Evolutionary conservation across 2,888 invertebrate genomes (phyloP), one percentile per base, ranked within the genome.

Genomic region (Drosophila cracens): DNA sequence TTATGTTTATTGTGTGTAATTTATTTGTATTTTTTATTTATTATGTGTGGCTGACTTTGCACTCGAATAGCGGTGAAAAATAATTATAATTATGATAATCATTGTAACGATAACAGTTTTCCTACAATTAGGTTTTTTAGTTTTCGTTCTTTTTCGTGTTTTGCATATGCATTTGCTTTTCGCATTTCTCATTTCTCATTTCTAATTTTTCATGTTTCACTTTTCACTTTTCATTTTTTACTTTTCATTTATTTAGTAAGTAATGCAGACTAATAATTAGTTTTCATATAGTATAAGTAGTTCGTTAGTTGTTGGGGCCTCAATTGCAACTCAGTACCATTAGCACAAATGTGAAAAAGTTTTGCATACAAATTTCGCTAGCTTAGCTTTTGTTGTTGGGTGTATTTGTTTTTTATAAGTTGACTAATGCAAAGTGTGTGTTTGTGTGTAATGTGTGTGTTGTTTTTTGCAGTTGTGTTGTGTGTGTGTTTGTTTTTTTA

Each of bases 231-330:
- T 27, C 25, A 46, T 1, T 4, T 13, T 46, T 25, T 16, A 25
- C 16, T 46, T 25, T 25, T 46, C 46, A 25, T 57, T 60, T 58
- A 52, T 73, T 74, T 71, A 79, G 61, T 79, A 33, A 65, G 27
- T 79, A 72, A 76, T 79, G 78, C 64, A 64, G 69, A 75, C 77
- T 84, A 82, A 74, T 87, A 78, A 76, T 79, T 87, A 87, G 76
- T 86, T 70, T 68, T 70, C 33, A 59, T 78, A 78, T 82, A 87
- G 84, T 87, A 78, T 78, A 78, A 78, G 70, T 84, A 76, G 78
- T 83, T 85, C 79, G 79, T 81, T 83, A 81, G 85, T 83, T 78
- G 82, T 83, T 78, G 87, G 78, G 87, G 82, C 79, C 85, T 82
- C 87, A 76, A 79, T 85, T 74, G 81, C 75, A 86, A 83, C 76